Conservation (phyloP, 2,888 invertebrate genomes). For the Loripinus fragilis region DNA sequence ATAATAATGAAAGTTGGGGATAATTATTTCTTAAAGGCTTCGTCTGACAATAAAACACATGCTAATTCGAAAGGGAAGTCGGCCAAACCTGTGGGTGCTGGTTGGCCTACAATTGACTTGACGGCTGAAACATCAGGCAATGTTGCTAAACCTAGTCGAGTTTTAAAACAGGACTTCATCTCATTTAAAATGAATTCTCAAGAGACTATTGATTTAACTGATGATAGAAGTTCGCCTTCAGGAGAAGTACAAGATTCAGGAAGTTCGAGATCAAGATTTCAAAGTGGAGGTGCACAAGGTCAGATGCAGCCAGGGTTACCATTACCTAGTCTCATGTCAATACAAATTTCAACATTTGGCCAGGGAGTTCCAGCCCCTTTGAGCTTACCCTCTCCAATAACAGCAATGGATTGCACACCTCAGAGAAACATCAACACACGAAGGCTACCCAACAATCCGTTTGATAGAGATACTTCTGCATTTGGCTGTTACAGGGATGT, state of each 20-base stretch:
- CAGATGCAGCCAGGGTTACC: background rate
- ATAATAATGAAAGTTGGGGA: background rate
- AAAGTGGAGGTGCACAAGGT: background rate
- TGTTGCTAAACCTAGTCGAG: no score
- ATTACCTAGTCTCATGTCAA: background rate
- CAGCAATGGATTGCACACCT: slow-evolving; percentile 14
- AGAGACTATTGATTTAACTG: slow-evolving; percentile 43
- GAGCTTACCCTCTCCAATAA: background rate
- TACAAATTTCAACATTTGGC: background rate
- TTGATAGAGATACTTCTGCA: background rate
- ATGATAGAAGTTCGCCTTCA: slow-evolving; percentile 4
- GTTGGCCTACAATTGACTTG: background rate
- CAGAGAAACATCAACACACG: background rate
- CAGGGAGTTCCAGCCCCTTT: background rate
- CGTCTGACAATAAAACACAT: background rate
- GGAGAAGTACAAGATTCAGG: background rate
- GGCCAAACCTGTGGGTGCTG: slow-evolving; percentile 23
- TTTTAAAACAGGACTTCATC: slow-evolving; percentile 27
- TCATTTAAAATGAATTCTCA: background rate
- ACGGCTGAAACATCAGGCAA: background rate
- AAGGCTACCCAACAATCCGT: background rate
- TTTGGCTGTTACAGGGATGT: slow-evolving; percentile 6
- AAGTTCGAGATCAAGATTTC: background rate
- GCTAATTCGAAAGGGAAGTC: background rate
- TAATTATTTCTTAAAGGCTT: background rate